Base-by-base conservation (phyloP, 2,797 vertebrate genomes). In the Xenopus petersii region DNA sequence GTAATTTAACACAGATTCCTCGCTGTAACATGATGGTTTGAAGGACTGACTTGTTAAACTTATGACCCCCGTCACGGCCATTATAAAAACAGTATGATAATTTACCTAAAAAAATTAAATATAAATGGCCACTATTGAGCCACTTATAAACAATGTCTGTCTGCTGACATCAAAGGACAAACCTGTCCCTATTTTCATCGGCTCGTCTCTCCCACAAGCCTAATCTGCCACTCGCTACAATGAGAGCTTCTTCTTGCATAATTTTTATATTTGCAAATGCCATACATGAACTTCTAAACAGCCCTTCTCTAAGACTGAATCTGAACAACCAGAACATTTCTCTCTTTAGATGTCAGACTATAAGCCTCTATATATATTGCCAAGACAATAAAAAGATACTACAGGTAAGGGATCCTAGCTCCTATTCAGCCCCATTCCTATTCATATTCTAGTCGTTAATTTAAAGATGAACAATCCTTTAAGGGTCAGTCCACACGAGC, bases 231-330 rank as follows among this genome's bases (percentile, higher is more conserved):
- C 49, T 10, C 7, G 21, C 42, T 64, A 78, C 75, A 78, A 78
- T 68, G 47, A 36, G 17, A 11, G 51, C 17, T 73, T 64, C 68
- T 73, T 21, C 59, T 64, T 24, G 26, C 70, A 65, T 46, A 17
- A 65, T n/a, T 21, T 58, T 65, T 11, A 64, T 60, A 30, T 51
- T 64, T 64, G 62, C 33, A 48, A n/a, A 67, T 33, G 54, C 56
- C 69, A 78, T 12, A 66, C 48, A 64, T 30, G 75, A 80, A 84
- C 85, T 70, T 75, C 75, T 69, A 67, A 70, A 67, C 16, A 7
- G 30, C 26, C 17, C 36, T 58, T 46, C 12, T 42, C 36, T 42
- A 42, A 42, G 36, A 17, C 46, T 24, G 63, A n/a, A 42, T 64
- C 26, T 64, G 36, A 59, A 17, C n/a, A 59, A 54, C 21, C 17